These are phyloP conservation scores for Caenorhabditis afra DNA, from an alignment of 2,888 invertebrate species.

Conservation along the genomic window DNA sequence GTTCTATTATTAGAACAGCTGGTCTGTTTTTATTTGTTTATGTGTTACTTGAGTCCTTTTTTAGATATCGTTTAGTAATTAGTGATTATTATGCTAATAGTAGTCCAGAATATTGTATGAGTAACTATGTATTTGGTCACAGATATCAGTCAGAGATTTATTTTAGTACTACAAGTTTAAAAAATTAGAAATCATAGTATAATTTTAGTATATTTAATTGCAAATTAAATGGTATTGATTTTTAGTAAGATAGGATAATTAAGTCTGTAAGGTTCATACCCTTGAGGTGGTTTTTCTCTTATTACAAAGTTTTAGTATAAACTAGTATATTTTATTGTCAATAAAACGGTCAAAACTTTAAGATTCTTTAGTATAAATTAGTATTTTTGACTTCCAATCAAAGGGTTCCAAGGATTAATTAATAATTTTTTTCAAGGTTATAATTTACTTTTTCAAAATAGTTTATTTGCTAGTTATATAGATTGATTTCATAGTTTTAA, in stretches of 20 bases:
- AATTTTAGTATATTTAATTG: constrained; percentile 72
- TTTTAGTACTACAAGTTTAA: constrained; percentile 66
- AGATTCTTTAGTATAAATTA: constrained; percentile 71
- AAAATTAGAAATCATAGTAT: constrained; percentile 68
- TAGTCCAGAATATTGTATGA: constrained; percentile 66
- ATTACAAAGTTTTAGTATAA: constrained; percentile 74
- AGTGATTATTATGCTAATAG: constrained; percentile 70
- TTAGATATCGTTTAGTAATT: constrained; percentile 69
- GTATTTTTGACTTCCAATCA: constrained; percentile 73
- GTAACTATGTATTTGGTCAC: constrained; percentile 72
- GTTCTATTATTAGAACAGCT: constrained; percentile 85
- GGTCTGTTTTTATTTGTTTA: constrained; percentile 84
- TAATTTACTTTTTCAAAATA: constrained; percentile 70
- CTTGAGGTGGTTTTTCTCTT: constrained; percentile 71
- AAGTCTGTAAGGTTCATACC: constrained; percentile 73
- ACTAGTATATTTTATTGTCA: constrained; percentile 73
- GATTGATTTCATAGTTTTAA: constrained; percentile 72
- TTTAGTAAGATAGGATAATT: constrained; percentile 73
- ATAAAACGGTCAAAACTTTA: constrained; percentile 68
- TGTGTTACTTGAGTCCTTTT: constrained; percentile 84
- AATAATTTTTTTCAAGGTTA: constrained; percentile 72
- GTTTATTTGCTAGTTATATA: constrained; percentile 69
- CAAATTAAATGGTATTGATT: constrained; percentile 69
- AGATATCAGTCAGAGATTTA: constrained; percentile 70
- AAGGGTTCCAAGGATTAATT: constrained; percentile 67